Percentiles rank a stretch among this genome's conserved stretches.
Evolutionary conservation across 2,113 vertebrate species (phyloP).

Genomic region (Sula dactylatra): DNA sequence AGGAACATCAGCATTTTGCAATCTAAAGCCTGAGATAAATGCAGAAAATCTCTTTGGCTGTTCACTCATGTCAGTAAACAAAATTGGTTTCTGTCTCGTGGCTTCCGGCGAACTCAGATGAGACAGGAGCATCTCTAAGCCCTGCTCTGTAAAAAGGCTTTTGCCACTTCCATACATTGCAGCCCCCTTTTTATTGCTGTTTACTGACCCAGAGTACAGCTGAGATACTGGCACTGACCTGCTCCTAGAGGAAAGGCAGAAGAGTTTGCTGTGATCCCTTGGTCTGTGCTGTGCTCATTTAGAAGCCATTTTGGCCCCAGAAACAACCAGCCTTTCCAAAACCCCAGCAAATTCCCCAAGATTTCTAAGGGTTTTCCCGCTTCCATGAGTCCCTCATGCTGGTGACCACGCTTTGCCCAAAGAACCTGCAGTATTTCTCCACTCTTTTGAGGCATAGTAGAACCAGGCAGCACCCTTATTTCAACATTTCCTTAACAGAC

Average conservation of each 20-base stretch:
- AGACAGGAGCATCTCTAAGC: not conserved
- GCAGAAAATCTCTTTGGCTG: not conserved
- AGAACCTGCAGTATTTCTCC: not conserved
- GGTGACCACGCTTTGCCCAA: not conserved
- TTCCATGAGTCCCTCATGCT: not conserved
- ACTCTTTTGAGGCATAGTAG: not conserved
- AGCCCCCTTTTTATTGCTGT: not conserved
- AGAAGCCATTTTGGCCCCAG: not conserved
- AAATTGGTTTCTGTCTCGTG: not conserved
- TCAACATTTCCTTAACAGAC: not conserved
- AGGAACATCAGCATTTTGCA: not conserved
- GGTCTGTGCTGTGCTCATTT: not conserved
- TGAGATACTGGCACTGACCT: not conserved
- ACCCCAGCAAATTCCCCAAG: not conserved
- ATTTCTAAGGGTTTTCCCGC: not conserved
- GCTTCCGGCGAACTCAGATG: not conserved
- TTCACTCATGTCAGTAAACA: rapidly evolving
- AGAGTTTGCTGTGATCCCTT: not conserved
- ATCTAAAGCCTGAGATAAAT: not conserved
- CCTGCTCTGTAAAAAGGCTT: not conserved
- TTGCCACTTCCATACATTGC: rapidly evolving
- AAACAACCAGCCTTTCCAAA: not conserved
- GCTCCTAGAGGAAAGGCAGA: rapidly evolving
- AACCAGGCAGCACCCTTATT: not conserved
- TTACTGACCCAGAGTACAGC: not conserved